These are phyloP conservation scores for Jordanella pulchra DNA, from an alignment of 2,797 vertebrate species.

Conservation along the genomic window DNA sequence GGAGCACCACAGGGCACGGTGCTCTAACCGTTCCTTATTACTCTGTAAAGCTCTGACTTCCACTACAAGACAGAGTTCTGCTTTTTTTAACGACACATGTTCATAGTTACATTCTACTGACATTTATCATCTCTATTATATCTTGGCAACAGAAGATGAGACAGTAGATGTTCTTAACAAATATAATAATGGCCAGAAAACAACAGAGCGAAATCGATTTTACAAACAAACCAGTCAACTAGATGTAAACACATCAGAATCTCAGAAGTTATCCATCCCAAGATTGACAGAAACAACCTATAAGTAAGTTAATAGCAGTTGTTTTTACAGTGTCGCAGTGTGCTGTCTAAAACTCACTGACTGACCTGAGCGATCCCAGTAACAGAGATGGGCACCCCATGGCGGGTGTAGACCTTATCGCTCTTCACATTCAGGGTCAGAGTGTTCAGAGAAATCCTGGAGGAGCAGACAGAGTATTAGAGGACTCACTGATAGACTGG, in stretches of 20 bases:
- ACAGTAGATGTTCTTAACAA: too few relatives aligned
- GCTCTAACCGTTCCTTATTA: background rate
- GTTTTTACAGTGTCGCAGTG: background rate
- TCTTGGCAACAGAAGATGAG: too few relatives aligned
- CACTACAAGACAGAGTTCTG: too few relatives aligned
- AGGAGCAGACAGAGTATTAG: background rate
- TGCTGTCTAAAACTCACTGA: background rate
- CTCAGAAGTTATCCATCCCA: background rate
- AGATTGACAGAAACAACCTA: background rate
- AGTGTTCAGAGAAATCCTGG: conserved; percentile 92
- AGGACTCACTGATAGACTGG: conserved; percentile 4
- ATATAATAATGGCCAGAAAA: too few relatives aligned
- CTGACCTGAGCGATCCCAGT: conserved; percentile 92
- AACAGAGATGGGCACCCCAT: conserved; percentile 91
- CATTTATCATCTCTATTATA: too few relatives aligned
- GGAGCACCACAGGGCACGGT: background rate
- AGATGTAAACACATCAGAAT: background rate
- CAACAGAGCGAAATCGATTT: too few relatives aligned
- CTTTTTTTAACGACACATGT: too few relatives aligned
- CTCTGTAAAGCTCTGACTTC: background rate
- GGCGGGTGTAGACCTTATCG: conserved; percentile 92
- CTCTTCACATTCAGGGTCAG: conserved; percentile 94
- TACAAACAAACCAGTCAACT: background rate
- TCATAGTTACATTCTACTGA: too few relatives aligned
- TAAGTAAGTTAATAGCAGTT: background rate